phyloP scores from a whole-genome alignment of 2,113 vertebrate species.

The Chaetodon auriga region DNA sequence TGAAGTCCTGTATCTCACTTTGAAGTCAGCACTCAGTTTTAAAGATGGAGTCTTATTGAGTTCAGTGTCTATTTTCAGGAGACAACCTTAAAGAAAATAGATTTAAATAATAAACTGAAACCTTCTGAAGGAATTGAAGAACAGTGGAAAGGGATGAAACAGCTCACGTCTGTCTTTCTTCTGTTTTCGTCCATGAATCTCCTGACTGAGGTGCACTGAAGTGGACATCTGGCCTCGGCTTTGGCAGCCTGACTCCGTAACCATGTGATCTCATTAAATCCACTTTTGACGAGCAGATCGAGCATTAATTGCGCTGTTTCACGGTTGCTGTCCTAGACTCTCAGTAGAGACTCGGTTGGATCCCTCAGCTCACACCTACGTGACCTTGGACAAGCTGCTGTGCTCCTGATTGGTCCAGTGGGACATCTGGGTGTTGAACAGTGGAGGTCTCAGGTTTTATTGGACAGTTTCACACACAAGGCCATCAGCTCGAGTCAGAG shows the following conservation, averaged over 20 bases:
- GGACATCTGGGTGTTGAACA: neutral
- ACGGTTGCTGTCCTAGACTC: no score
- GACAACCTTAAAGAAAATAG: neutral
- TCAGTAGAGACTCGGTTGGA: neutral
- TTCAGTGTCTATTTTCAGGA: neutral
- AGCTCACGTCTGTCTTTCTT: no score
- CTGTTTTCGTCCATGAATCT: no score
- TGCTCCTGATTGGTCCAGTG: neutral
- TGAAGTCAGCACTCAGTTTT: neutral
- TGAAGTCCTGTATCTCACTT: no score
- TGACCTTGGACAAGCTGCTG: neutral
- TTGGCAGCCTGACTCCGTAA: neutral
- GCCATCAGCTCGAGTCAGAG: neutral
- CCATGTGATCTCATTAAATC: conserved; percentile 20
- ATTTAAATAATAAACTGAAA: neutral
- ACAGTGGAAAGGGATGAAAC: neutral
- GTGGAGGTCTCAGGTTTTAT: neutral
- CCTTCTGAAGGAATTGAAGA: neutral
- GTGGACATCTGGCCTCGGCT: conserved; percentile 27
- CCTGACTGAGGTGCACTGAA: neutral
- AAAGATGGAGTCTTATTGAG: neutral
- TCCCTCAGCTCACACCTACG: neutral
- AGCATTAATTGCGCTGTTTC: neutral
- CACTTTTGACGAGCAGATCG: neutral
- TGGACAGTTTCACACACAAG: neutral